Percentiles rank a stretch among this genome's conserved stretches.
These are phyloP conservation scores for Lipophrys pholis DNA, from an alignment of 2,113 vertebrate genomes.

Conservation along the genomic window DNA sequence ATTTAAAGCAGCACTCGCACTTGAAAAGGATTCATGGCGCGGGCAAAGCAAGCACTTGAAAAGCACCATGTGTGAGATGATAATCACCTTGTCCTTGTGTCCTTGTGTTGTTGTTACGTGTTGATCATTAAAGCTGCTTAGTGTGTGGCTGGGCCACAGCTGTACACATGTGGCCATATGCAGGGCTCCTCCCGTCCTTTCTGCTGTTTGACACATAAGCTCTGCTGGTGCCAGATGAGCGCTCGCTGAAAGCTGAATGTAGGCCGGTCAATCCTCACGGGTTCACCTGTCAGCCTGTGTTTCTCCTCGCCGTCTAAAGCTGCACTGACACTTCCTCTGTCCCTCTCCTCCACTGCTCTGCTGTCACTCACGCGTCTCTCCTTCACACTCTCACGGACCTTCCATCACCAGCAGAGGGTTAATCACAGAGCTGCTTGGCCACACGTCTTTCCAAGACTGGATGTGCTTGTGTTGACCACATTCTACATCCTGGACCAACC, in stretches of 20 bases:
- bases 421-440: slow-evolving; percentile 50
- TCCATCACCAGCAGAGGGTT: slow-evolving; percentile 54
- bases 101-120: slow-evolving; percentile 65
- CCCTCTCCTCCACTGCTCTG: slow-evolving; percentile 54
- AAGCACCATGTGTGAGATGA: slow-evolving; percentile 43
- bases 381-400: slow-evolving; percentile 55
- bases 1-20: neutral
- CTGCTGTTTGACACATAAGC: slow-evolving; percentile 76
- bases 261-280: slow-evolving; percentile 81
- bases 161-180: slow-evolving; percentile 61
- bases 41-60: slow-evolving; percentile 37
- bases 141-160: slow-evolving; percentile 64
- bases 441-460: slow-evolving; percentile 20
- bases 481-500: neutral
- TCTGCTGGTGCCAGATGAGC: slow-evolving; percentile 79
- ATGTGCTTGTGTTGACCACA: neutral
- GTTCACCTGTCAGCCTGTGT: slow-evolving; percentile 83
- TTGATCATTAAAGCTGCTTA: slow-evolving; percentile 77
- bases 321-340: slow-evolving; percentile 75
- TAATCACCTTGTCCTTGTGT: slow-evolving; percentile 69
- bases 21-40: slow-evolving; percentile 22
- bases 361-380: slow-evolving; percentile 70
- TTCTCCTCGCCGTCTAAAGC: slow-evolving; percentile 76
- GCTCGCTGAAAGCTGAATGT: slow-evolving; percentile 81
- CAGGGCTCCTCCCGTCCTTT: slow-evolving; percentile 61